These are phyloP conservation scores for Hylaeus anthracinus DNA, from an alignment of 1,140 invertebrate species.

Conservation along the genomic window DNA sequence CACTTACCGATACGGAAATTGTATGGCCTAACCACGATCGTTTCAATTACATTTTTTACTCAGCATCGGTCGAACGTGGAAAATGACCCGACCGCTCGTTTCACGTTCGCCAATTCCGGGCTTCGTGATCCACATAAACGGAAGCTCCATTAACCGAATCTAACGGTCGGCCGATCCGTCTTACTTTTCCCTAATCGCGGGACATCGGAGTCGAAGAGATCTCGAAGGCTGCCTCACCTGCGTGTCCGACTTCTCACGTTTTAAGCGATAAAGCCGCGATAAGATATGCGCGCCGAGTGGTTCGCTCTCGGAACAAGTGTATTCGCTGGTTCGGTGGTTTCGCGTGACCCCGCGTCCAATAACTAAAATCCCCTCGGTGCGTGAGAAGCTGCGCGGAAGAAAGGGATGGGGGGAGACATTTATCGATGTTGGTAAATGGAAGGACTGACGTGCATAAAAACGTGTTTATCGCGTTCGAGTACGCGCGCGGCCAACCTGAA, in stretches of 20 bases:
- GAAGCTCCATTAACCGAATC: slow-evolving; percentile 12
- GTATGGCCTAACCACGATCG: slow-evolving; percentile 6
- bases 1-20: slow-evolving; percentile 18
- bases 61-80: not conserved
- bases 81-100: not conserved
- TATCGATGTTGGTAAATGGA: not conserved
- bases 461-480: not conserved
- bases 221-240: not conserved
- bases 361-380: slow-evolving; percentile 26
- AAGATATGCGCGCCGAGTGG: slow-evolving; percentile 2
- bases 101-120: not conserved
- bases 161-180: slow-evolving; percentile 22
- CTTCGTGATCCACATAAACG: slow-evolving; percentile 32
- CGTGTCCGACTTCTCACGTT: slow-evolving; percentile 38
- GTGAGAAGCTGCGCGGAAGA: slow-evolving; percentile 4
- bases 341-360: slow-evolving; percentile 14
- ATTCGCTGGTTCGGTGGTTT: slow-evolving; percentile 16
- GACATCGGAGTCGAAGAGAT: not conserved
- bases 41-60: not conserved
- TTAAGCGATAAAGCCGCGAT: slow-evolving; percentile 53
- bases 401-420: slow-evolving; percentile 12
- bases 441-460: not conserved
- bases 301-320: slow-evolving; percentile 15
- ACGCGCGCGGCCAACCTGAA: not conserved
- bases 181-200: slow-evolving; percentile 46